Evolutionary conservation across 2,797 vertebrate genomes (phyloP).

Genomic region (Enteromius fasciolatus): DNA sequence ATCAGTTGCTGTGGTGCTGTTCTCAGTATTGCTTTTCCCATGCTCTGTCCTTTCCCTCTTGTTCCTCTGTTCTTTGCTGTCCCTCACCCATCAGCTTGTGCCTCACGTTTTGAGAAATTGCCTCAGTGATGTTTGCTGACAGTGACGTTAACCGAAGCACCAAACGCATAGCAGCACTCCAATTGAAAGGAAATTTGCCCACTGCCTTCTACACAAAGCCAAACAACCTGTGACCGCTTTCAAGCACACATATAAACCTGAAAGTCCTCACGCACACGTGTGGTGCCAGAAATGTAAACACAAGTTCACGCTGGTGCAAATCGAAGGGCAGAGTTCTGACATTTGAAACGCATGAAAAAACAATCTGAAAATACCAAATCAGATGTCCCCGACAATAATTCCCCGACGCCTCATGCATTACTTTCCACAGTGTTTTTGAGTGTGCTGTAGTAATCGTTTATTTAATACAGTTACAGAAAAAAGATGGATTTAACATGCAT

Average conservation of each 20-base stretch:
- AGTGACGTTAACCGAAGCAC: conserved; percentile 73
- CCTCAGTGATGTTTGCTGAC: conserved; percentile 71
- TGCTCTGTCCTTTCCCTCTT: neutral
- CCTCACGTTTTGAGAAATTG: conserved; percentile 70
- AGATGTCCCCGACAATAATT: conserved; percentile 5
- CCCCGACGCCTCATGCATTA: neutral
- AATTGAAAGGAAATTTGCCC: conserved; percentile 55
- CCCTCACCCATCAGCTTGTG: conserved; percentile 2
- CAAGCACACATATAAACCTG: conserved; percentile 40
- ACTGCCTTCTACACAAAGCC: conserved; percentile 37
- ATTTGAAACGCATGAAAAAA: neutral
- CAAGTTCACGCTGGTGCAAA: neutral
- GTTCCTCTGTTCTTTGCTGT: conserved; percentile 21
- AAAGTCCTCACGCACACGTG: conserved; percentile 15
- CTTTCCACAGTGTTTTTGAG: neutral
- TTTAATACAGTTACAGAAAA: neutral
- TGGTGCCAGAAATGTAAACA: conserved; percentile 6
- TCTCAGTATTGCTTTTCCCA: neutral
- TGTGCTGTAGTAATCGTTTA: neutral
- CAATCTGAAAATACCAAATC: neutral
- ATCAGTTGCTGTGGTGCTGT: neutral
- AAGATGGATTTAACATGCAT: neutral
- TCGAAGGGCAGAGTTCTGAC: neutral
- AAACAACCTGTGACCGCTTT: conserved; percentile 44
- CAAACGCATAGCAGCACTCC: conserved; percentile 69